Conservation (phyloP, 1,140 invertebrate genomes). For the Belonocnema kinseyi region DNA sequence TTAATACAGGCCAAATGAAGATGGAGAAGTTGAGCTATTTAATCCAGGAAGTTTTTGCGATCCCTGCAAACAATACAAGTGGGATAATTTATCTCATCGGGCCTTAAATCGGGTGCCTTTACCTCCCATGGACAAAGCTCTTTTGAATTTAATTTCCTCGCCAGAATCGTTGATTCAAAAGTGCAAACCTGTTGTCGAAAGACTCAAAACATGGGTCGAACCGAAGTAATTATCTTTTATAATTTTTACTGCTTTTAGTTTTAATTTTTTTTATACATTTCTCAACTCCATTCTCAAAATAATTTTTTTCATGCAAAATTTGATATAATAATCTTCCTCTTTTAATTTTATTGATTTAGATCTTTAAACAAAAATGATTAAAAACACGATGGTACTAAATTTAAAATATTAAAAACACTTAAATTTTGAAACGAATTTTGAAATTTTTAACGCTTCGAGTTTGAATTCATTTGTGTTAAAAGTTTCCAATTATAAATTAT, state of each 20-base stretch:
- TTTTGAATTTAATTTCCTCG: background rate
- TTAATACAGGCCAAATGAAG: background rate
- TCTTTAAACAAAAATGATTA: too few species aligned
- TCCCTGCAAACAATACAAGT: slow-evolving; percentile 1
- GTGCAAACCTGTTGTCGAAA: background rate
- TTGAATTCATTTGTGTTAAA: too few species aligned
- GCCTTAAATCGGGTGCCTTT: background rate
- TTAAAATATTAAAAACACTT: too few species aligned
- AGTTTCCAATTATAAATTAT: too few species aligned
- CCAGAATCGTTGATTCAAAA: background rate
- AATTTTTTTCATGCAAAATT: too few species aligned
- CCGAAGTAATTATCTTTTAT: background rate
- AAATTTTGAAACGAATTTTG: too few species aligned
- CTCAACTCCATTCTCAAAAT: too few species aligned
- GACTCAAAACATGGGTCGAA: background rate
- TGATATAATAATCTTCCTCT: too few species aligned
- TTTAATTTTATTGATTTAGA: too few species aligned
- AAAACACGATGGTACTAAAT: too few species aligned
- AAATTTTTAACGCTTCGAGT: too few species aligned
- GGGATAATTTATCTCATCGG: slow-evolving; percentile 9
- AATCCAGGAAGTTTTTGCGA: slow-evolving; percentile 12
- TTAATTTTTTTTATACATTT: background rate
- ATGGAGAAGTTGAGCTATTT: background rate
- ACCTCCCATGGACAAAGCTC: background rate
- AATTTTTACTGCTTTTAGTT: background rate